Percentiles rank a stretch among this genome's conserved stretches.
These are phyloP conservation scores for Dufourea novaeangliae DNA, from an alignment of 1,140 invertebrate genomes.

Conservation along the genomic window DNA sequence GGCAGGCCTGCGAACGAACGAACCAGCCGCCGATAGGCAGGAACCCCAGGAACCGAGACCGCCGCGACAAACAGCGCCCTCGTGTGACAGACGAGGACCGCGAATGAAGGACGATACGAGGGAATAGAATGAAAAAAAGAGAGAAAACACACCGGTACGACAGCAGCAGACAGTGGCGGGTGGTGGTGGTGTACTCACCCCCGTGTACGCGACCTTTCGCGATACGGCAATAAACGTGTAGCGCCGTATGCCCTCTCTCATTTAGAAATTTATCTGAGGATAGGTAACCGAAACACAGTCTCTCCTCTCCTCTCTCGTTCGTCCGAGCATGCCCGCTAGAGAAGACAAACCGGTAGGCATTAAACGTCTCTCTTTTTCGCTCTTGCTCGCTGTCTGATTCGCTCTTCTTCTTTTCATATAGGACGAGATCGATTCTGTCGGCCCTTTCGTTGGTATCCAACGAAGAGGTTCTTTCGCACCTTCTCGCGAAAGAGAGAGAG, in stretches of 20 bases:
- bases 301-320: neutral
- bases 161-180: conserved; percentile 23
- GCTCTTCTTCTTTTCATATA: conserved; percentile 58
- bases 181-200: conserved; percentile 49
- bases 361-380: conserved; percentile 39
- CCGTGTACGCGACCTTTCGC: conserved; percentile 33
- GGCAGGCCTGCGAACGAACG: conserved; percentile 58
- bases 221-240: conserved; percentile 31
- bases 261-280: conserved; percentile 51
- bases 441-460: conserved; percentile 48
- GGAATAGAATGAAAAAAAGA: conserved; percentile 34
- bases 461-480: conserved; percentile 64
- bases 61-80: conserved; percentile 7
- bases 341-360: conserved; percentile 28
- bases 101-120: conserved; percentile 44
- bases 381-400: neutral
- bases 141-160: conserved; percentile 29
- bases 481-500: conserved; percentile 59
- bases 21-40: conserved; percentile 22
- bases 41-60: conserved; percentile 23
- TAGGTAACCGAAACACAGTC: neutral
- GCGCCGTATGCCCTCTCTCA: conserved; percentile 23
- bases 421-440: conserved; percentile 64
- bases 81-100: conserved; percentile 37
- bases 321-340: conserved; percentile 9